Percentiles rank a stretch among this genome's conserved stretches.
Conservation (phyloP, 2,113 vertebrate species). For the Meles meles region DNA sequence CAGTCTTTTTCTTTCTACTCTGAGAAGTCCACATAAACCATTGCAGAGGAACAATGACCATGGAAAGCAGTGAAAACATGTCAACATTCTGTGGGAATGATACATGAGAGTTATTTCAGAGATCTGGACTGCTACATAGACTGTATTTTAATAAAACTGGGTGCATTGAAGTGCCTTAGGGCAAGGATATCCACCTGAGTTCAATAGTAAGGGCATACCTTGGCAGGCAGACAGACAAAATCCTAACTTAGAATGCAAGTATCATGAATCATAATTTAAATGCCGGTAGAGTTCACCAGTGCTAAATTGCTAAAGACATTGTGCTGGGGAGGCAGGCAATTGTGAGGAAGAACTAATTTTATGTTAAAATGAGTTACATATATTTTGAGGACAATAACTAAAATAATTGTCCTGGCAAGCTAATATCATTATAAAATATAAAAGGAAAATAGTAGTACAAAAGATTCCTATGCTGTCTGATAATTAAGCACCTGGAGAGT, state of each 20-base stretch:
- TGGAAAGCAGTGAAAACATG: background rate
- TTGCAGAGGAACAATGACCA: background rate
- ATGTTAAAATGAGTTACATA: slow-evolving; percentile 36
- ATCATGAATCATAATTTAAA: slow-evolving; percentile 31
- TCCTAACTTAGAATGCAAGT: background rate
- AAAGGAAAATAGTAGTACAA: slow-evolving; percentile 46
- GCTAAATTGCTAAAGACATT: slow-evolving; percentile 23
- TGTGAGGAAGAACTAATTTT: slow-evolving; percentile 2
- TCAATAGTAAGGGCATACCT: background rate
- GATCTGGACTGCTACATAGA: background rate
- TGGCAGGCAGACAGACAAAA: slow-evolving; percentile 1
- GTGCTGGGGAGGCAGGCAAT: background rate
- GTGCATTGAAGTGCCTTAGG: background rate
- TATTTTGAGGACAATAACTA: slow-evolving; percentile 45
- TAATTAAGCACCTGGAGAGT: slow-evolving; percentile 53
- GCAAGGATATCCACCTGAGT: background rate
- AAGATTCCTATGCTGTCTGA: slow-evolving; percentile 36
- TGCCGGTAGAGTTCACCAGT: background rate
- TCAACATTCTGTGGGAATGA: background rate
- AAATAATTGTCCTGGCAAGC: slow-evolving; percentile 51
- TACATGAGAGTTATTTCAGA: background rate
- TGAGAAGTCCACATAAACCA: background rate
- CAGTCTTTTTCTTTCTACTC: background rate
- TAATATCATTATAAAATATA: slow-evolving; percentile 57
- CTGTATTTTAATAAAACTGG: background rate